These are phyloP conservation scores for Leptatherina wallacei DNA, from an alignment of 2,797 vertebrate genomes.

Conservation along the genomic window DNA sequence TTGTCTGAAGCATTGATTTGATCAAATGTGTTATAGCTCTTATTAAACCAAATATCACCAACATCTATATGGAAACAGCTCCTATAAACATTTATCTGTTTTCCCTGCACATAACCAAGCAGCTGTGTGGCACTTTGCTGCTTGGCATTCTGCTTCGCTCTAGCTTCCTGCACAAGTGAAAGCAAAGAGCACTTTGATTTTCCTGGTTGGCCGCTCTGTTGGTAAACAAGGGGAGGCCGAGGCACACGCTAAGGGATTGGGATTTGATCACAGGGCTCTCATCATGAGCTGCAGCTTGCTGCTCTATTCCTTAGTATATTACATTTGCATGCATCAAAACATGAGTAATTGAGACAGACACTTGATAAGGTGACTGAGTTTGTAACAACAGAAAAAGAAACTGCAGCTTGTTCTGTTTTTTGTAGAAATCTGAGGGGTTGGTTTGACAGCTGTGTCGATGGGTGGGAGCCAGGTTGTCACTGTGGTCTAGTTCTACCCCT, in stretches of 20 bases:
- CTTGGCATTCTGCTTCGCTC: slow-evolving; percentile 81
- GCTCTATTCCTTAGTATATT: slow-evolving; percentile 8
- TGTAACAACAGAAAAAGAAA: slow-evolving; percentile 13
- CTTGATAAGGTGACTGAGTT: not conserved
- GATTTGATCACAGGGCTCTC: slow-evolving; percentile 41
- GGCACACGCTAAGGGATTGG: slow-evolving; percentile 36
- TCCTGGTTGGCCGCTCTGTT: slow-evolving; percentile 68
- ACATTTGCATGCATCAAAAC: slow-evolving; percentile 15
- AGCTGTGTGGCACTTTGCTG: slow-evolving; percentile 77
- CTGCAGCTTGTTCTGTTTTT: slow-evolving; percentile 20
- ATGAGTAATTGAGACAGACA: slow-evolving; percentile 12
- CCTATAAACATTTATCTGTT: slow-evolving; percentile 53
- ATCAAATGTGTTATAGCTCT: slow-evolving; percentile 5
- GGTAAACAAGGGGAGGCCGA: slow-evolving; percentile 69
- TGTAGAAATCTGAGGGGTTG: slow-evolving; percentile 17
- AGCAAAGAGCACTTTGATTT: slow-evolving; percentile 82
- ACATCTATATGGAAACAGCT: slow-evolving; percentile 19
- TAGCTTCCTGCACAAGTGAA: slow-evolving; percentile 74
- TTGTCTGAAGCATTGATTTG: not conserved
- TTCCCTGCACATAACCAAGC: slow-evolving; percentile 66
- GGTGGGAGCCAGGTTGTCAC: slow-evolving; percentile 43
- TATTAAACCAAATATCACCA: slow-evolving; percentile 30
- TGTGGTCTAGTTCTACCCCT: slow-evolving; percentile 33
- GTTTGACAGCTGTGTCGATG: slow-evolving; percentile 62
- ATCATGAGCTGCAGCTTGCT: slow-evolving; percentile 33